Base-by-base conservation (phyloP, 2,888 invertebrate species). In the Pandemis corylana region DNA sequence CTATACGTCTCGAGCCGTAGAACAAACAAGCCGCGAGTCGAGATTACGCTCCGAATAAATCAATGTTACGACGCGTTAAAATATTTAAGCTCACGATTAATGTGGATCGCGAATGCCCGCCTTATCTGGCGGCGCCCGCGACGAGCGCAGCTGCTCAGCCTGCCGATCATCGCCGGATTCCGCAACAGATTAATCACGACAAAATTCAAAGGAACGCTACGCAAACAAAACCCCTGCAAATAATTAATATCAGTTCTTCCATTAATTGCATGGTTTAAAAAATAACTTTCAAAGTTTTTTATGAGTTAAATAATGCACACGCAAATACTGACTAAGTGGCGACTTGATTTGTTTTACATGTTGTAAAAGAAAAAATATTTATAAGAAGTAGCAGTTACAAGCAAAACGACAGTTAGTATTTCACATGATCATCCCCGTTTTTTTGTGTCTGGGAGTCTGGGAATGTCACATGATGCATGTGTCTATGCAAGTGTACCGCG, bases 61-160 rank as follows among this genome's bases (percentile, higher is more conserved):
- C 94, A 94, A 93, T 94, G 93, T 92, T 93, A 91, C 92, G 90
- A 91, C 91, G 93, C 91, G 93, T 94, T 94, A 93, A 93, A 94
- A 94, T 93, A 93, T 94, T 93, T 92, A 94, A 94, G 92, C 91
- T 90, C 87, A 89, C 92, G 93, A 93, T 93, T 93, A 94, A 93
- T 93, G 92, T 88, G 83, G 85, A 86, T 85, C 83, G 88, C 84
- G 87, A 86, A 87, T 87, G 84, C 84, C 84, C 85, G 86, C 86
- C 88, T 91, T 90, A 89, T 89, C 89, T 88, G 85, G 85, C 81
- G 84, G 83, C 83, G 83, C 84, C 83, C 82, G 83, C 81, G 79
- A 77, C 81, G 83, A 82, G 80, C 85, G 81, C 88, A 89, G 87
- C 86, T 89, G 87, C 80, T 84, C 81, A 75, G 77, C 76, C 80